phyloP scores from a whole-genome alignment of 2,797 vertebrate species.

The Syngnathus rostellatus region DNA sequence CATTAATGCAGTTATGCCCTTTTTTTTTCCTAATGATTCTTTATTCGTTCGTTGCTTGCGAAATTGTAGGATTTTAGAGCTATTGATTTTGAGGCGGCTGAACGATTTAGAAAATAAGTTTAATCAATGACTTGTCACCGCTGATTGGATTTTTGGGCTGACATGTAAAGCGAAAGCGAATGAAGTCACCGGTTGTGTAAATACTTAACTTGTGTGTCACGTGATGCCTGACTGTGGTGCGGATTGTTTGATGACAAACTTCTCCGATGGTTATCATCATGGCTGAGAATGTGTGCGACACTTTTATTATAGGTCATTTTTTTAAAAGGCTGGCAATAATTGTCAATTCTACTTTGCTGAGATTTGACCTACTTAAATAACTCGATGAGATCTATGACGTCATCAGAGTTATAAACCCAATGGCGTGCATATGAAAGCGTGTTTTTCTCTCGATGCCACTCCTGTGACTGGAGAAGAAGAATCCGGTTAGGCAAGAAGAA shows the following conservation, averaged over 20 bases:
- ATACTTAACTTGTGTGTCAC: background rate
- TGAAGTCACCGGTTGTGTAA: background rate
- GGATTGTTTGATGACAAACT: background rate
- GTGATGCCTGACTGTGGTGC: background rate
- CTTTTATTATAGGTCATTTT: background rate
- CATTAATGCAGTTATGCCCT: too few relatives aligned
- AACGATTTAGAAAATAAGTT: too few relatives aligned
- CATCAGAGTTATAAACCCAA: background rate
- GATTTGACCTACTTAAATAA: too few relatives aligned
- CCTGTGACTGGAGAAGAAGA: constrained; percentile 19
- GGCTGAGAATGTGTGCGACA: background rate
- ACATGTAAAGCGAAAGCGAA: background rate
- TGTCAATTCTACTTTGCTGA: too few relatives aligned
- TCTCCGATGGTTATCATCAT: background rate
- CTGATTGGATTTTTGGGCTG: background rate
- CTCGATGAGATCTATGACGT: background rate
- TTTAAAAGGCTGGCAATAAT: too few relatives aligned
- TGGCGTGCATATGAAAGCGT: background rate
- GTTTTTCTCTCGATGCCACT: background rate
- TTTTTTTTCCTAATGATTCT: too few relatives aligned
- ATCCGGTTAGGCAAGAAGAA: constrained; percentile 59
- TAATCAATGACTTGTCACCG: background rate
- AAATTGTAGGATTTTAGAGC: too few relatives aligned
- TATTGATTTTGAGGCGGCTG: too few relatives aligned
- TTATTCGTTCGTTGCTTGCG: too few relatives aligned